phyloP scores from a whole-genome alignment of 2,797 vertebrate genomes.

The Paguma larvata region DNA sequence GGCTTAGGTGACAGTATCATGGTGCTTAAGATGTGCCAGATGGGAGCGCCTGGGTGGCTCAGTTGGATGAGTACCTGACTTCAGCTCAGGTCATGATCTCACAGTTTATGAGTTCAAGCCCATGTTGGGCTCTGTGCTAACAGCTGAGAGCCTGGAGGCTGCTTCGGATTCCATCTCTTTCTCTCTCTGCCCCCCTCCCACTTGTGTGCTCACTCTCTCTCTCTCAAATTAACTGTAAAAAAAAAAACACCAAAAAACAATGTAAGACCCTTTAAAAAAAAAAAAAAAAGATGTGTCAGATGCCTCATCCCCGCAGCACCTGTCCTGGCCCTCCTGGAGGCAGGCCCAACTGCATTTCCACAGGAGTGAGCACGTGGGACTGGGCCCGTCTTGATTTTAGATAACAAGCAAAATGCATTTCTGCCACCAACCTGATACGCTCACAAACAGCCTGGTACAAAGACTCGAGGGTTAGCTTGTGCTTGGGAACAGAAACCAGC shows the following conservation, averaged over 20 bases:
- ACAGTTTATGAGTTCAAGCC: too few relatives aligned
- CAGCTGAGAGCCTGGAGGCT: too few relatives aligned
- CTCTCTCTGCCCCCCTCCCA: too few relatives aligned
- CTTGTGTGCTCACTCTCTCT: too few relatives aligned
- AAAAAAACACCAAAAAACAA: too few relatives aligned
- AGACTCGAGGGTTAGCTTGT: constrained; percentile 93
- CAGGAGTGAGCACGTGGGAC: neutral
- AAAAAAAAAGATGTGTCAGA: neutral
- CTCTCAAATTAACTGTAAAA: too few relatives aligned
- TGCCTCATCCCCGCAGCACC: neutral
- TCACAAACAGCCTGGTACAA: constrained; percentile 94
- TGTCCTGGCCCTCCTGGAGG: neutral
- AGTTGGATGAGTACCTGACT: too few relatives aligned
- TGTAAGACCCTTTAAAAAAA: too few relatives aligned
- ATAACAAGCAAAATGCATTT: neutral
- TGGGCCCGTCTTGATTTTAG: neutral
- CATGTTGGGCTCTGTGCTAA: too few relatives aligned
- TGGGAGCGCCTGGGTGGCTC: too few relatives aligned
- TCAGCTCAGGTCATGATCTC: too few relatives aligned
- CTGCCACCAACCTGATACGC: constrained; percentile 94
- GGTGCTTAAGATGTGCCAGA: neutral
- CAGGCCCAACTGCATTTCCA: neutral
- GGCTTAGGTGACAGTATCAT: neutral
- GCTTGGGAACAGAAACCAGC: constrained; percentile 94
- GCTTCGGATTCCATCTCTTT: too few relatives aligned